Base-by-base conservation (phyloP, 2,888 invertebrate genomes). In the Lithophane leautieri region DNA sequence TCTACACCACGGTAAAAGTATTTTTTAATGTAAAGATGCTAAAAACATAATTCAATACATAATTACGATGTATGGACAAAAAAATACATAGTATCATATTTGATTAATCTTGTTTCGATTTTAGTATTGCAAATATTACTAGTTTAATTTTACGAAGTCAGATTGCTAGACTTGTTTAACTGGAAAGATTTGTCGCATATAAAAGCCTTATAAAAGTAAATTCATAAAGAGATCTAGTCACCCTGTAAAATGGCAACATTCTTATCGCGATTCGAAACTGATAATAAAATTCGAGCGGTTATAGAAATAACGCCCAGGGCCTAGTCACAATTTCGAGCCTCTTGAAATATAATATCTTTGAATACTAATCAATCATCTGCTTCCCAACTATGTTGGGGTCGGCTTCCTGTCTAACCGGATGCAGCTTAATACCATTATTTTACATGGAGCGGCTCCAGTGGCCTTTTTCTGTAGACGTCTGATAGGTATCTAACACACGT, bases 71-170 rank as follows among this genome's bases (percentile, higher is more conserved):
- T 54, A 28, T 72, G 1, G 28, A 44, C n/a, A 0, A 42, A 50
- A 47, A 73, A 12, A 40, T 47, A 70, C 54, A 25, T 16, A 62
- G 16, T 40, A 47, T 34, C 22, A 14, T n/a, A 47, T 40, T n/a
- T 61, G 11, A 28, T 60, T 60, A 66, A 19, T 60, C 44, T 61
- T 22, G 11, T 54, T 61, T 40, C 8, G 34, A 40, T 44, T 40
- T 40, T 25, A 60, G 34, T 25, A 54, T 69, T 16, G 28, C 9
- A 60, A 76, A 67, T 16, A 56, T 42, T 60, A 62, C 44, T 7
- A 16, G 25, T 40, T 74, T 25, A 22, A 62, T 74, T 72, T 28
- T 60, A 52, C 16, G 28, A 61, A 19, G 19, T n/a, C 22, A 63
- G n/a, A n/a, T 40, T 25, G 28, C 14, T n/a, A 22, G 2, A 61